A percentile compares a stretch with the other conserved stretches of the same genome.
Evolutionary conservation across 1,140 invertebrate genomes (phyloP).

Genomic region (Camponotus pennsylvanicus): DNA sequence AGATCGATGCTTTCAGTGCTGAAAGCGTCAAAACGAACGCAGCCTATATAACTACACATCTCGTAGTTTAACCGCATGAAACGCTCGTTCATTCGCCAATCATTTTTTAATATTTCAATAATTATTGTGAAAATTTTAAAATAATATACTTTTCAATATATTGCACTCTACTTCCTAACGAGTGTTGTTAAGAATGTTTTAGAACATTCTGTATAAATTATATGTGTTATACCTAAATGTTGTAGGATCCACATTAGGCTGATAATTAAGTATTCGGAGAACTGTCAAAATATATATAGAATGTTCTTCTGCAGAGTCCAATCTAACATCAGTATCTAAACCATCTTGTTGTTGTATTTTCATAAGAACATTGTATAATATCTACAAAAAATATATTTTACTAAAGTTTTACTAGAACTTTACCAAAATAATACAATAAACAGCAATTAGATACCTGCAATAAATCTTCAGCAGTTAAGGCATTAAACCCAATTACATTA

Average conservation of each 20-base stretch:
- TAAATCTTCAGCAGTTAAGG: slow-evolving; percentile 91
- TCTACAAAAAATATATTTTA: slow-evolving; percentile 78
- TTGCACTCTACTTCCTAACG: too few species aligned
- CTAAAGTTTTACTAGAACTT: background rate
- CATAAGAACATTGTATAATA: slow-evolving; percentile 90
- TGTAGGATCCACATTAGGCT: slow-evolving; percentile 87
- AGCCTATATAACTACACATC: too few species aligned
- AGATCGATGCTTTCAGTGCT: too few species aligned
- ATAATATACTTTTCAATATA: too few species aligned
- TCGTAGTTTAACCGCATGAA: too few species aligned
- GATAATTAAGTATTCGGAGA: slow-evolving; percentile 90
- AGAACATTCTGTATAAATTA: background rate
- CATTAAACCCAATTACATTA: slow-evolving; percentile 95
- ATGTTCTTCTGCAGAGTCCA: slow-evolving; percentile 89
- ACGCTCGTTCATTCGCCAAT: too few species aligned
- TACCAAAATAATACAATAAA: slow-evolving; percentile 3
- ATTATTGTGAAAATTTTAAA: too few species aligned
- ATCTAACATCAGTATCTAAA: slow-evolving; percentile 87
- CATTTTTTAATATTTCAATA: too few species aligned
- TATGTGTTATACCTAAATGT: slow-evolving; percentile 76
- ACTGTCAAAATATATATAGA: slow-evolving; percentile 88
- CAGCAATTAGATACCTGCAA: slow-evolving; percentile 88
- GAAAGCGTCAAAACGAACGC: too few species aligned
- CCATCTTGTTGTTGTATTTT: slow-evolving; percentile 88
- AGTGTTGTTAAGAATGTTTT: background rate